phyloP scores from a whole-genome alignment of 1,140 invertebrate species.

The Brachionus koreanus region DNA sequence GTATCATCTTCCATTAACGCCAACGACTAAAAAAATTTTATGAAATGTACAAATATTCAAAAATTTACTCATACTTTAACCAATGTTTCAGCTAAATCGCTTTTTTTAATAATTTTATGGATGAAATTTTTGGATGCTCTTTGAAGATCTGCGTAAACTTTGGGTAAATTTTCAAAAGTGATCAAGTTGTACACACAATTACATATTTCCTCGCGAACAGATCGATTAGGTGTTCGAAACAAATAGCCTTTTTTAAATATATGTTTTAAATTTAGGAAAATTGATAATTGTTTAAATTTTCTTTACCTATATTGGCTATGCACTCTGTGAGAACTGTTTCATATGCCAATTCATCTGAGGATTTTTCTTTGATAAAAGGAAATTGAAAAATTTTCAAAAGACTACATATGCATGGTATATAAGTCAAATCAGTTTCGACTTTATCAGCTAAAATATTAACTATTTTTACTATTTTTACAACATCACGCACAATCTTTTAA shows the following conservation, averaged over 20 bases:
- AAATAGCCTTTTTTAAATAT: slow-evolving; percentile 38
- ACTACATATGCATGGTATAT: slow-evolving; percentile 53
- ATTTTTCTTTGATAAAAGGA: slow-evolving; percentile 57
- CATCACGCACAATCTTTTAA: slow-evolving; percentile 55
- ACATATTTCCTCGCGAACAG: slow-evolving; percentile 34
- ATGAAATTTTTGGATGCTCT: slow-evolving; percentile 51
- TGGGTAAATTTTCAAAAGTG: slow-evolving; percentile 23
- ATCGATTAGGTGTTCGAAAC: slow-evolving; percentile 5
- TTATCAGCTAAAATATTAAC: slow-evolving; percentile 56
- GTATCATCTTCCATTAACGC: slow-evolving; percentile 55
- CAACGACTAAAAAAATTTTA: slow-evolving; percentile 50
- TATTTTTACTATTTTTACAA: slow-evolving; percentile 56
- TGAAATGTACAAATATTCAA: not conserved
- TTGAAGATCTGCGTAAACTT: slow-evolving; percentile 51
- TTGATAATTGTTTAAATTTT: no score
- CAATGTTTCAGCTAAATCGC: slow-evolving; percentile 57
- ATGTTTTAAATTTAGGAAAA: not conserved
- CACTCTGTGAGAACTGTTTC: slow-evolving; percentile 56
- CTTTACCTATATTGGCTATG: slow-evolving; percentile 55
- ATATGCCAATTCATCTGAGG: slow-evolving; percentile 57
- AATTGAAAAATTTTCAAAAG: slow-evolving; percentile 53
- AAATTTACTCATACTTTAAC: slow-evolving; percentile 51
- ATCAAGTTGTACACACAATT: slow-evolving; percentile 11
- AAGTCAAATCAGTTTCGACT: slow-evolving; percentile 50
- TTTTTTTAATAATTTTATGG: slow-evolving; percentile 53